A percentile compares a stretch with the other conserved stretches of the same genome.
Evolutionary conservation across 2,888 invertebrate species (phyloP).

Genomic region (Resseliella maxima): DNA sequence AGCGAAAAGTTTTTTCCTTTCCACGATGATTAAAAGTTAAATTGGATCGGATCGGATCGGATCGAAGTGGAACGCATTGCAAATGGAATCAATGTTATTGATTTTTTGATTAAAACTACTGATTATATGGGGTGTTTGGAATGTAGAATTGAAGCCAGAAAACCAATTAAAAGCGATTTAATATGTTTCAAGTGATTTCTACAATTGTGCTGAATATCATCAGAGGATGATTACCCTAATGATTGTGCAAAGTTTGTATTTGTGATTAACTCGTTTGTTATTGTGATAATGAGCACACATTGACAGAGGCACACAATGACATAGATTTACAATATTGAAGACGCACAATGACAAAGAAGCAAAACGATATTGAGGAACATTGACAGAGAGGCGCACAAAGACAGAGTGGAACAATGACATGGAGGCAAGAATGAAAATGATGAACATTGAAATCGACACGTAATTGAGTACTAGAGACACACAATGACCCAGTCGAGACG

Average conservation of each 20-base stretch:
- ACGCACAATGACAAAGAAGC: background rate
- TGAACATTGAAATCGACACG: no score
- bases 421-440: no score
- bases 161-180: slow-evolving; percentile 18
- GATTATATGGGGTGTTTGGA: background rate
- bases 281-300: background rate
- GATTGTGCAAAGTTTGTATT: background rate
- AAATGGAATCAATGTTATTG: background rate
- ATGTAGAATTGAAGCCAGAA: background rate
- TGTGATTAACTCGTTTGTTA: background rate
- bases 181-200: background rate
- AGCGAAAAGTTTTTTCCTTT: background rate
- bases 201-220: background rate
- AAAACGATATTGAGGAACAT: no score
- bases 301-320: background rate
- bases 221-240: background rate
- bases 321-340: background rate
- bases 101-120: slow-evolving; percentile 26
- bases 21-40: slow-evolving; percentile 34
- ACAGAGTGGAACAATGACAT: no score
- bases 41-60: no score
- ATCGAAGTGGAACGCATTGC: no score
- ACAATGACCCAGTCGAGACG: no score
- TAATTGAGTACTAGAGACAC: no score
- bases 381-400: no score